These are phyloP conservation scores for Scaptomyza flava DNA, from an alignment of 2,888 invertebrate species.

Conservation along the genomic window DNA sequence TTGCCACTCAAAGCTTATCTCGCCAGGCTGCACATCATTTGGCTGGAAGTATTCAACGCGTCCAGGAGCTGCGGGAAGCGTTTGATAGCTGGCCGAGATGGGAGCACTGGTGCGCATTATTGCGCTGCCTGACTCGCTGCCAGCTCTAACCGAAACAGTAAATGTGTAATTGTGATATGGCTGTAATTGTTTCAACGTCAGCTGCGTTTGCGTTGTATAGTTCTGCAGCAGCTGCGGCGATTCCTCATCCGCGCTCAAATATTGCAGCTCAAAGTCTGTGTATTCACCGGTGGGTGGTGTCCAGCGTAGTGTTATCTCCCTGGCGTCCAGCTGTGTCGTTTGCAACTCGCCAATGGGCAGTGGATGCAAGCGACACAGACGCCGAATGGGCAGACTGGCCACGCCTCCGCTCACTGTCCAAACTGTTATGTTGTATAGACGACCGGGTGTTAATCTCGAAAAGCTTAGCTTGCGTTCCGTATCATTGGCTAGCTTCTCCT, in stretches of 20 bases:
- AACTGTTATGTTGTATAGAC: slow-evolving; percentile 95
- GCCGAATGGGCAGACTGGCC: slow-evolving; percentile 92
- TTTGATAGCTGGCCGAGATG: slow-evolving; percentile 91
- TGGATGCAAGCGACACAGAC: slow-evolving; percentile 94
- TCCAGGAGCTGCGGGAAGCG: slow-evolving; percentile 93
- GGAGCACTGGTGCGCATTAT: slow-evolving; percentile 91
- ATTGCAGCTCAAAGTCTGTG: slow-evolving; percentile 95
- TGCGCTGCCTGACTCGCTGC: slow-evolving; percentile 84
- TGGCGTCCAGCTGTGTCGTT: slow-evolving; percentile 91
- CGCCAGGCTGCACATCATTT: slow-evolving; percentile 91
- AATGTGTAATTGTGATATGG: slow-evolving; percentile 95
- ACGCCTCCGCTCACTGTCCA: slow-evolving; percentile 95
- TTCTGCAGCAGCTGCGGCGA: slow-evolving; percentile 89
- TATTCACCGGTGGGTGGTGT: slow-evolving; percentile 92
- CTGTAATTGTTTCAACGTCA: slow-evolving; percentile 89
- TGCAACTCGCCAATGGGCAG: slow-evolving; percentile 92
- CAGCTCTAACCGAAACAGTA: slow-evolving; percentile 93
- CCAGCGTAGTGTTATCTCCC: slow-evolving; percentile 92
- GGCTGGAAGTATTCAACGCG: slow-evolving; percentile 91
- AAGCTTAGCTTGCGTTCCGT: slow-evolving; percentile 90
- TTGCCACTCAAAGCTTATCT: slow-evolving; percentile 92
- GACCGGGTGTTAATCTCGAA: slow-evolving; percentile 91
- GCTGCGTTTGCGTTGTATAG: slow-evolving; percentile 88
- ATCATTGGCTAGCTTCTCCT: slow-evolving; percentile 90
- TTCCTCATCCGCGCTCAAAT: slow-evolving; percentile 88